Base-by-base conservation (phyloP, 2,113 vertebrate species). In the Crotalus tigris region DNA sequence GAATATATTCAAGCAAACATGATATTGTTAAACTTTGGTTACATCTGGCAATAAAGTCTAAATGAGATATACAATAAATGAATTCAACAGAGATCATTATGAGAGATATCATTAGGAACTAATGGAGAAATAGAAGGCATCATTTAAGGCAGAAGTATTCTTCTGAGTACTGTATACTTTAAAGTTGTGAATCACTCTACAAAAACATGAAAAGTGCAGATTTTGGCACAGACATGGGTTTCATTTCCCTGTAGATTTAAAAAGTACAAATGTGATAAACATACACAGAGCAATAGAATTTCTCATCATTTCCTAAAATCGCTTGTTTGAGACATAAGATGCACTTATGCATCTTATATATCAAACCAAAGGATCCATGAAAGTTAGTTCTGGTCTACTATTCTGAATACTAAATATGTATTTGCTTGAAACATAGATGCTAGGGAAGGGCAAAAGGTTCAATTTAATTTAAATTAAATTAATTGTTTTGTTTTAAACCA, bases 391-490 rank as follows among this genome's bases (percentile, higher is more conserved):
- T 49, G 51, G 26, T 54, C 86, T 51, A 29, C 13, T 87, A 15
- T 8, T 55, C 13, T 49, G 51, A 39, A 29, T 57, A 8, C n/a
- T 81, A 55, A 58, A 9, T 81, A 88, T 89, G 94, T 92, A 91
- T 64, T 90, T 93, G 93, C 86, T 90, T 57, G 75, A 93, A 94
- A 94, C 3, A 0, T 64, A 90, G 93, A 93, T 46, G 88, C 9
- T 21, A 88, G 92, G 94, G 1, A 7, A 81, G 17, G 21, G 23
- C 44, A 92, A 88, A 93, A 54, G 57, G 15, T 61, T 9, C 39
- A 9, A 39, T 61, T 10, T 69, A 33, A 69, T 17, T 69, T 33
- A 69, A 69, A 0, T 15, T 69, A n/a, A 69, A 69, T 69, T 69
- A n/a, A 69, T n/a, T 58, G 13, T 55, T 75, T 17, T 33, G 24